Percentiles rank a stretch among this genome's conserved stretches.
Conservation (phyloP, 2,113 vertebrate species). For the Eptesicus fuscus region DNA sequence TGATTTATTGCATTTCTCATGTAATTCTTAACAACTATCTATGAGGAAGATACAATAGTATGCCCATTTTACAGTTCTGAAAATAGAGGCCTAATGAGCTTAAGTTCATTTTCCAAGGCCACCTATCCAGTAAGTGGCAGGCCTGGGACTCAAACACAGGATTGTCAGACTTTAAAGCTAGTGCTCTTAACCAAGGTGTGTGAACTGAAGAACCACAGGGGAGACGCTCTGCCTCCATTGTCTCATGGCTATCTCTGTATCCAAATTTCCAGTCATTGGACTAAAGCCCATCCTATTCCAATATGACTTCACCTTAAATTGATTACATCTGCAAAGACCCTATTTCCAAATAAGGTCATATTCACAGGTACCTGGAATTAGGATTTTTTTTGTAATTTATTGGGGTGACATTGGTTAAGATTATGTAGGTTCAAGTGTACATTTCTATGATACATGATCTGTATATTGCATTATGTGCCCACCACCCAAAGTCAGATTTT, state of each 20-base stretch:
- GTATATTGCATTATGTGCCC: not conserved
- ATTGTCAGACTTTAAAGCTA: not conserved
- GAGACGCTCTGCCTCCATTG: not conserved
- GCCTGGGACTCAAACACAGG: not conserved
- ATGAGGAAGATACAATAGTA: not conserved
- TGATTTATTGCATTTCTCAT: not conserved
- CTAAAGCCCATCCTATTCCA: not conserved
- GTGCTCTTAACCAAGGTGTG: not conserved
- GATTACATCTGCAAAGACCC: not conserved
- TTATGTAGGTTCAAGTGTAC: not conserved
- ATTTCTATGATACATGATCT: not conserved
- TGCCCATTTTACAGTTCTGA: not conserved
- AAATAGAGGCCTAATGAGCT: not conserved
- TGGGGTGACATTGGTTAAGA: not conserved
- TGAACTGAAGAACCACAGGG: not conserved
- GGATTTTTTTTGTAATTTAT: not conserved
- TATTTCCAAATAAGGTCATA: slow-evolving; percentile 19
- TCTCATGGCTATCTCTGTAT: not conserved
- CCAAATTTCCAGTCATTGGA: not conserved
- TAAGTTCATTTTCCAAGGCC: not conserved
- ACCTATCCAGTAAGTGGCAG: not conserved
- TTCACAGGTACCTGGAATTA: not conserved
- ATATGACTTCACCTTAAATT: not conserved
- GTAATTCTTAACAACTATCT: not conserved
- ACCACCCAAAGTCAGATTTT: not conserved